Conservation (phyloP, 2,888 invertebrate species). For the Leucoptera coffeella region DNA sequence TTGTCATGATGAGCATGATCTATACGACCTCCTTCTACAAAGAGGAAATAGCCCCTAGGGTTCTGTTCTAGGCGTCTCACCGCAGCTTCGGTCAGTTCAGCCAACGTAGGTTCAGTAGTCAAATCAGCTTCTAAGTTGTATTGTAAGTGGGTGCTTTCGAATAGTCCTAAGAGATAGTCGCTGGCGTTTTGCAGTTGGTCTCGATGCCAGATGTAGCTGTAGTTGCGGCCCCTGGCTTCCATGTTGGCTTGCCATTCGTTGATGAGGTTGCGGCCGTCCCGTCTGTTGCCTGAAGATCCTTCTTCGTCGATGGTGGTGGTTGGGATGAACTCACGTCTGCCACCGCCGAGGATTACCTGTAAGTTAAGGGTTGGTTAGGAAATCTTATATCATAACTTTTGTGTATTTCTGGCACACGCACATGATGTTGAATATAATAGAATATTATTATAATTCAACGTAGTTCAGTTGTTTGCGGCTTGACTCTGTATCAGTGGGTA, state of each 20-base stretch:
- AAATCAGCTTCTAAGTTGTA: slow-evolving; percentile 50
- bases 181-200: slow-evolving; percentile 40
- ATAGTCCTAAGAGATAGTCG: slow-evolving; percentile 55
- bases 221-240: slow-evolving; percentile 9
- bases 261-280: slow-evolving; percentile 51
- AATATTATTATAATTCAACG: too few species aligned
- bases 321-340: slow-evolving; percentile 49
- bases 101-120: slow-evolving; percentile 55
- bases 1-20: slow-evolving; percentile 64
- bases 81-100: slow-evolving; percentile 50
- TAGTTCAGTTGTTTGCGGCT: too few species aligned
- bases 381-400: too few species aligned
- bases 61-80: slow-evolving; percentile 60
- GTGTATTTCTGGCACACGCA: too few species aligned
- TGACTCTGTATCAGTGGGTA: too few species aligned
- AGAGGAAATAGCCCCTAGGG: slow-evolving; percentile 68
- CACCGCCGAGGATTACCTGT: slow-evolving; percentile 58
- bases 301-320: slow-evolving; percentile 24
- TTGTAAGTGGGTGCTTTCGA: slow-evolving; percentile 45
- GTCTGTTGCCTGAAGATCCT: slow-evolving; percentile 28
- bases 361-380: too few species aligned
- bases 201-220: slow-evolving; percentile 39
- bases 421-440: too few species aligned
- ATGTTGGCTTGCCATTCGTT: slow-evolving; percentile 39
- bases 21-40: slow-evolving; percentile 65